phyloP scores from a whole-genome alignment of 1,140 invertebrate species.

The Papilio dardanus region DNA sequence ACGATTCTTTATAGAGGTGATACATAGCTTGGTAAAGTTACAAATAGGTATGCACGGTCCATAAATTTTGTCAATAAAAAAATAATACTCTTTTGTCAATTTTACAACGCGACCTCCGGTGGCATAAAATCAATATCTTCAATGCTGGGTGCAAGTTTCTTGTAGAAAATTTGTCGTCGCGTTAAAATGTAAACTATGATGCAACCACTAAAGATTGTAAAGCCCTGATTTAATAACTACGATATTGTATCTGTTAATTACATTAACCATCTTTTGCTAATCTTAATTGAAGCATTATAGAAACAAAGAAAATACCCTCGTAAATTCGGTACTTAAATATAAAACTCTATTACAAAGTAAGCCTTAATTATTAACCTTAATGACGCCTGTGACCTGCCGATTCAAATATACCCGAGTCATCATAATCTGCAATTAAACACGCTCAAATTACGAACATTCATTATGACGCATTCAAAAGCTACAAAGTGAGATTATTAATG shows the following conservation, averaged over 20 bases:
- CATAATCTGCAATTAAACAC: slow-evolving; percentile 3
- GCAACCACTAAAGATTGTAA: too few relatives aligned
- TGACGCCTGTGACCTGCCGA: not conserved
- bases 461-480: slow-evolving; percentile 41
- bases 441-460: slow-evolving; percentile 10
- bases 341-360: not conserved
- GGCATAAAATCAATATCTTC: not conserved
- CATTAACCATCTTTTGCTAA: too few relatives aligned
- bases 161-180: not conserved
- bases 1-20: too few relatives aligned
- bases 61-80: not conserved
- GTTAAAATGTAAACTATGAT: too few relatives aligned
- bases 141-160: not conserved
- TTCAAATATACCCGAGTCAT: not conserved
- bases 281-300: too few relatives aligned
- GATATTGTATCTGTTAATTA: too few relatives aligned
- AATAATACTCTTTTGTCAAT: not conserved
- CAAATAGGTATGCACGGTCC: too few relatives aligned
- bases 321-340: not conserved
- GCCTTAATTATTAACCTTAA: not conserved
- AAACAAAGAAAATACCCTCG: not conserved
- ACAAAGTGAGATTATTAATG: slow-evolving; percentile 71
- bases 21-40: too few relatives aligned
- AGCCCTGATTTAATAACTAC: too few relatives aligned
- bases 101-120: not conserved